Percentiles rank a stretch among this genome's conserved stretches.
phyloP scores from a whole-genome alignment of 2,113 vertebrate species.

The Halichoerus grypus region DNA sequence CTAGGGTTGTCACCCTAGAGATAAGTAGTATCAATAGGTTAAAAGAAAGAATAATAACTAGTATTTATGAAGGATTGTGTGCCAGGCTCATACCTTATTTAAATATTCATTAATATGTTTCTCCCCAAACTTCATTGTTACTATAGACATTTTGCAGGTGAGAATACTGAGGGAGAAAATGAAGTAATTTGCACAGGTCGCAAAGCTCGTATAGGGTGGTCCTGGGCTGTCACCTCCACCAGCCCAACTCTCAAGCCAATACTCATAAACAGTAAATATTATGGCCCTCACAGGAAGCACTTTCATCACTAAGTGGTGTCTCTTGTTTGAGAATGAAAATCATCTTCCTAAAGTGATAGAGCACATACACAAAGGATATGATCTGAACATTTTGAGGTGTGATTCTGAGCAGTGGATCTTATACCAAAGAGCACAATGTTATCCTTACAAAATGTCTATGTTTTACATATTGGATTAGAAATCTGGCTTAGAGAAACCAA shows the following conservation, averaged over 20 bases:
- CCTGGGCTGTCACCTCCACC: background rate
- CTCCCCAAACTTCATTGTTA: background rate
- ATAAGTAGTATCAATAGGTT: background rate
- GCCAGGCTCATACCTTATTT: background rate
- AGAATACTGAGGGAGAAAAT: background rate
- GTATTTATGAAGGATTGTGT: background rate
- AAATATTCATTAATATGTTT: background rate
- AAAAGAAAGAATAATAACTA: conserved; percentile 27
- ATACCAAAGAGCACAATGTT: background rate
- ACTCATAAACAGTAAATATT: background rate
- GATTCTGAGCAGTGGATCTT: background rate
- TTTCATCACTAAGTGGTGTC: background rate
- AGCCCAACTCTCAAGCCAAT: background rate
- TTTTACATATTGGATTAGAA: background rate
- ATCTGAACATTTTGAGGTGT: background rate
- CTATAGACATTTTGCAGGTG: background rate
- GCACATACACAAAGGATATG: background rate
- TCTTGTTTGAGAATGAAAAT: background rate
- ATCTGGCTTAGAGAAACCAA: background rate
- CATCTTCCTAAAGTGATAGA: background rate
- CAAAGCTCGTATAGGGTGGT: background rate
- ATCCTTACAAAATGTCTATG: background rate
- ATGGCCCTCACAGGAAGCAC: background rate
- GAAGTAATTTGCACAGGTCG: background rate
- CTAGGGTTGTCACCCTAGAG: background rate